Conservation (phyloP, 2,113 vertebrate genomes). For the Thryonomys swinderianus region DNA sequence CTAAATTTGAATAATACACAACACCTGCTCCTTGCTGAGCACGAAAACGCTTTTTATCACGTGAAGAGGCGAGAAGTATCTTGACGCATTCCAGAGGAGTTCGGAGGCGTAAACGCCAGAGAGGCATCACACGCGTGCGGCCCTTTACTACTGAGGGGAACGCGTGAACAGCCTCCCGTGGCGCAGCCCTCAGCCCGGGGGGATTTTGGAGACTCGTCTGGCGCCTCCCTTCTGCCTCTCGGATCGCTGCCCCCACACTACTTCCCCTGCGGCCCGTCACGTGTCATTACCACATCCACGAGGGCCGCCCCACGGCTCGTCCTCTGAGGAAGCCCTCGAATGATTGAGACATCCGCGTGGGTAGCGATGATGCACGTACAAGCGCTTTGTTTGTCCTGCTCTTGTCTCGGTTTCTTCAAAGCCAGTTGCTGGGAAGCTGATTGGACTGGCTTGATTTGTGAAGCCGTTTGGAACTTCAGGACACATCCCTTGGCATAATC, state of each 20-base stretch:
- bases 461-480: slow-evolving; percentile 79
- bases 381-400: slow-evolving; percentile 82
- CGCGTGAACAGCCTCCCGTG: neutral
- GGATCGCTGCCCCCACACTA: neutral
- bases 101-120: neutral
- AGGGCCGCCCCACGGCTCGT: slow-evolving; percentile 74
- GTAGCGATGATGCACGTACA: slow-evolving; percentile 87
- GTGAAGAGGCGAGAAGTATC: slow-evolving; percentile 44
- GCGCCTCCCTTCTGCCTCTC: neutral
- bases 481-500: slow-evolving; percentile 54
- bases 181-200: neutral
- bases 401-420: slow-evolving; percentile 83
- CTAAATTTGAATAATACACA: slow-evolving; percentile 60
- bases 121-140: neutral
- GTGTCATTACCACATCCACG: slow-evolving; percentile 12
- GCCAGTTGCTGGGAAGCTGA: slow-evolving; percentile 83
- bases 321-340: slow-evolving; percentile 83
- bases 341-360: slow-evolving; percentile 82
- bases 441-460: slow-evolving; percentile 81
- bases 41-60: slow-evolving; percentile 43
- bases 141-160: slow-evolving; percentile 13
- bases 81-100: slow-evolving; percentile 4
- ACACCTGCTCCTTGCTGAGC: slow-evolving; percentile 62
- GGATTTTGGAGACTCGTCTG: neutral
- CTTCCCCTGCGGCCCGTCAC: neutral